Conservation (phyloP, 2,797 vertebrate species). For the Arremon aurantiirostris region DNA sequence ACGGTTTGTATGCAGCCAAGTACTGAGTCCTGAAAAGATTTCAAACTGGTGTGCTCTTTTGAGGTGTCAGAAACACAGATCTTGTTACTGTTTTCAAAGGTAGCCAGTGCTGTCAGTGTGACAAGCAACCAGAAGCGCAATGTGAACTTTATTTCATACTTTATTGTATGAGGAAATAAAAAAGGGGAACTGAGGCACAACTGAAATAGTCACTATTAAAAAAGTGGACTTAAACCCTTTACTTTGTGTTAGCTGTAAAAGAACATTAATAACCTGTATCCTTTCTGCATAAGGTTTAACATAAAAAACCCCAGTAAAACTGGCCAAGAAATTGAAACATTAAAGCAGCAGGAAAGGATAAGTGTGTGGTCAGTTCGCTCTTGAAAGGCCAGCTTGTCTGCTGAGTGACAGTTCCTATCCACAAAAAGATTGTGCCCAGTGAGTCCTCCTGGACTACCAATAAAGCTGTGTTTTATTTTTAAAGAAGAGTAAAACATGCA, state of each 20-base stretch:
- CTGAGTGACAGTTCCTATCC: background rate
- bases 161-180: background rate
- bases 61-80: background rate
- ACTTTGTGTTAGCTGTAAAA: background rate
- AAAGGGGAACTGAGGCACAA: background rate
- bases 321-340: background rate
- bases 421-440: background rate
- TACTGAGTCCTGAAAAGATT: background rate
- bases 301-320: background rate
- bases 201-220: background rate
- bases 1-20: background rate
- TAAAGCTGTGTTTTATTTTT: background rate
- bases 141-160: background rate
- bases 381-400: background rate
- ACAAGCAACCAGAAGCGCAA: background rate
- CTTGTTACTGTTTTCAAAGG: constrained; percentile 11
- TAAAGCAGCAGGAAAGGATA: background rate
- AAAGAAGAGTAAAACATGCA: background rate
- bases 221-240: background rate
- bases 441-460: background rate
- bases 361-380: background rate
- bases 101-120: background rate
- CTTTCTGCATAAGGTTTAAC: background rate
- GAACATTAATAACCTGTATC: background rate
- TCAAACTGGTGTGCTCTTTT: background rate